Evolutionary conservation across 1,140 invertebrate genomes (phyloP), one percentile per base, ranked within the genome.

Genomic region (Drosophila saltans): DNA sequence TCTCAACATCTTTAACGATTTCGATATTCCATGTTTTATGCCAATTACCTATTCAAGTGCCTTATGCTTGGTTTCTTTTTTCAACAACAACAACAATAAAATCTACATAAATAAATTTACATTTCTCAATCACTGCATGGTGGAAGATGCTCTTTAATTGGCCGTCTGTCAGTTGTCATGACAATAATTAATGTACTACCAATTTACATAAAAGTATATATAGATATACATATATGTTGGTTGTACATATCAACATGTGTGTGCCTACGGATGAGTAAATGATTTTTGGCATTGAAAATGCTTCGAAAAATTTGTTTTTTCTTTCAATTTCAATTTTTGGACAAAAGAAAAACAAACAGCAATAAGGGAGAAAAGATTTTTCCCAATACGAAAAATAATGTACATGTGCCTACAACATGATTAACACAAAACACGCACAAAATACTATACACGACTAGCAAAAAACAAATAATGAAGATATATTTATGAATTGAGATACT

Each of bases 161-260:
- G 81, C 84, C 80, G 84, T 70, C 84, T 84, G 84, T 89, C 84
- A 89, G 80, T 89, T 88, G 84, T 88, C 84, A 88, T 89, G 80
- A 58, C 84, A 69, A 88, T 81, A 84, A 75, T 81, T 80, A 88
- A 88, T 88, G 84, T 84, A 75, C 73, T 80, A 75, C 84, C 84
- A 89, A 88, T 89, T 73, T 73, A 70, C 70, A 62, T 63, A 74
- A 36, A 77, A 69, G 80, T 80, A 86, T 39, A 55, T 33, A 16
- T 58, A 52, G 52, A 64, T 52, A 48, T 59, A 39, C 45, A 40
- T 62, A 45, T 64, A 56, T 36, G 16, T 62, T 59, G 58, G 45
- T 30, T 63, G 62, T 85, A 73, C 60, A 70, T 78, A 75, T 85
- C 71, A 52, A 26, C 45, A 52, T 52, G 21, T 52, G 41, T 43